Conservation (phyloP, 2,888 invertebrate genomes). For the Ormyrus nitidulus region DNA sequence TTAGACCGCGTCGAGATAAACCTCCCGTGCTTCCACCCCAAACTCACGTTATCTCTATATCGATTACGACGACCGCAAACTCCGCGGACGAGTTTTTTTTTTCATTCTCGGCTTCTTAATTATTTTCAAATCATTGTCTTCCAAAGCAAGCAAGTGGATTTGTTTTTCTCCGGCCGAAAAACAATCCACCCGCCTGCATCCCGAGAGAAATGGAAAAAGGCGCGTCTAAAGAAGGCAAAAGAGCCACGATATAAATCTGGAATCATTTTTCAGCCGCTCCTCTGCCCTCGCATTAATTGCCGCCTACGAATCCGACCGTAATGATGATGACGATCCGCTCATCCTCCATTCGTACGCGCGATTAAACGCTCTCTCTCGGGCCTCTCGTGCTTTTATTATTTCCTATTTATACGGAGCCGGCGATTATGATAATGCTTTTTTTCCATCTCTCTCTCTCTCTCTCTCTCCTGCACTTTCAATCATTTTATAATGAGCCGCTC, state of each 20-base stretch:
- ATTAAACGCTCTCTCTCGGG: conserved; percentile 6
- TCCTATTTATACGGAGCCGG: neutral
- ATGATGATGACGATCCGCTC: conserved; percentile 25
- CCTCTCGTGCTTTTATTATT: neutral
- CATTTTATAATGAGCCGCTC: conserved; percentile 40
- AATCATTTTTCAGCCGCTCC: conserved; percentile 35
- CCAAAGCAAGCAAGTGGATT: neutral
- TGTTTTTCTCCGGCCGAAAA: neutral
- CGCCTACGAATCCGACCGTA: conserved; percentile 13
- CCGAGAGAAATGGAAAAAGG: neutral
- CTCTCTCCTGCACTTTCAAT: conserved; percentile 25
- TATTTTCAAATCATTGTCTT: neutral
- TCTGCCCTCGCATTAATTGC: conserved; percentile 32
- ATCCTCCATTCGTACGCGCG: neutral
- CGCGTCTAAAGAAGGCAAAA: neutral
- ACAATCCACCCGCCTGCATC: neutral
- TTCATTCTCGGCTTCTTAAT: neutral
- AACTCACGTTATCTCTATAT: neutral
- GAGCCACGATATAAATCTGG: neutral
- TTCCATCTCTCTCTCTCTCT: neutral
- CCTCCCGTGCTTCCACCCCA: neutral
- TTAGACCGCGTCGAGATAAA: conserved; percentile 32
- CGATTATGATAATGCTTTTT: conserved; percentile 34
- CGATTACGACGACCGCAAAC: neutral
- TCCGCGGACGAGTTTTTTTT: neutral